phyloP scores from a whole-genome alignment of 2,888 invertebrate genomes.

The Caenorhabditis drosophilae region DNA sequence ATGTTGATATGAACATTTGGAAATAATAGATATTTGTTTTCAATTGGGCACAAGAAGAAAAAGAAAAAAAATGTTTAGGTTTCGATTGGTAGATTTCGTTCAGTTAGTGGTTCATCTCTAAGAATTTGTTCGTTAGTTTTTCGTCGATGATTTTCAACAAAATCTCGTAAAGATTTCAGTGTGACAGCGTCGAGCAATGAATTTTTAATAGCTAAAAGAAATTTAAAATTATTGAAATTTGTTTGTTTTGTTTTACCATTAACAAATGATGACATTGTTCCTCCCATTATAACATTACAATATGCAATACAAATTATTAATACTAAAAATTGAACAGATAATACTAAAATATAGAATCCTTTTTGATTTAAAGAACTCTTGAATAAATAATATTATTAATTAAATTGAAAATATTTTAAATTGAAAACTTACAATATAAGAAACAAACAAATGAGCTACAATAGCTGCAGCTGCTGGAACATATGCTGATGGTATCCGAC shows the following conservation, averaged over 20 bases:
- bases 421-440: constrained; percentile 30
- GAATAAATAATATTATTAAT: constrained; percentile 3
- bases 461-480: constrained; percentile 42
- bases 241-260: neutral
- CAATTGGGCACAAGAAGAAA: too few species aligned
- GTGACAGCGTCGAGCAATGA: constrained; percentile 16
- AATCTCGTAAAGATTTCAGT: constrained; percentile 9
- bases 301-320: constrained; percentile 43
- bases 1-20: too few species aligned
- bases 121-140: constrained; percentile 11
- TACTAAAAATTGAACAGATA: constrained; percentile 40
- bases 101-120: constrained; percentile 29
- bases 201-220: constrained; percentile 7
- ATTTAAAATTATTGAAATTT: neutral
- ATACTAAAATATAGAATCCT: constrained; percentile 29
- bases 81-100: constrained; percentile 2
- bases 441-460: constrained; percentile 32
- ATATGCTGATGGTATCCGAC: constrained; percentile 15
- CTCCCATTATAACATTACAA: constrained; percentile 49
- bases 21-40: too few species aligned
- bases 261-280: constrained; percentile 24
- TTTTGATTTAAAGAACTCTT: constrained; percentile 34
- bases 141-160: constrained; percentile 8
- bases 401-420: neutral
- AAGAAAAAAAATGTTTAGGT: neutral